A percentile compares a stretch with the other conserved stretches of the same genome.
Conservation (phyloP, 1,140 invertebrate species). For the Drosophila novamexicana region DNA sequence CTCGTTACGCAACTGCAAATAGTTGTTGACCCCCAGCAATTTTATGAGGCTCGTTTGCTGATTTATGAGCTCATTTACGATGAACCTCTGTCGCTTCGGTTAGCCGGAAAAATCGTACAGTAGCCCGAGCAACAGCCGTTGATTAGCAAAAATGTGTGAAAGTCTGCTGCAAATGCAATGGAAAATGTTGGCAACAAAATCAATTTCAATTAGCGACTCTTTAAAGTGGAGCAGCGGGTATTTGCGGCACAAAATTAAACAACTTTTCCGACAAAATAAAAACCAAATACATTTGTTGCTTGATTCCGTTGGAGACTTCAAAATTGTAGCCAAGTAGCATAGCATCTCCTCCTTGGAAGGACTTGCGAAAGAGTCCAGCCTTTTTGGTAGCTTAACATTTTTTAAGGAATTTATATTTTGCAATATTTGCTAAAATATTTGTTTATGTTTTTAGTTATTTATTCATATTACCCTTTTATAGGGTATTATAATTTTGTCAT, state of each 20-base stretch:
- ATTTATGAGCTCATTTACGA: slow-evolving; percentile 51
- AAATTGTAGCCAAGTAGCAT: too few species aligned
- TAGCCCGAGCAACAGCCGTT: slow-evolving; percentile 57
- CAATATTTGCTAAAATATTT: too few species aligned
- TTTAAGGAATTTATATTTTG: too few species aligned
- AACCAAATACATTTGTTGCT: not conserved
- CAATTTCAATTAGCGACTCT: slow-evolving; percentile 50
- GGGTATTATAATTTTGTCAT: too few species aligned
- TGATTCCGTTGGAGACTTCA: not conserved
- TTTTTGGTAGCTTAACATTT: too few species aligned
- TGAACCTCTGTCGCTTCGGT: slow-evolving; percentile 15
- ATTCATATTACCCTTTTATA: too few species aligned
- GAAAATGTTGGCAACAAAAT: slow-evolving; percentile 5
- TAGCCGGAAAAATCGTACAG: slow-evolving; percentile 54
- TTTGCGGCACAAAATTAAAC: not conserved
- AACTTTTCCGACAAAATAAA: not conserved
- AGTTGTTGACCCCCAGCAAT: slow-evolving; percentile 46
- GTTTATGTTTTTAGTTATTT: too few species aligned
- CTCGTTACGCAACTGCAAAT: not conserved
- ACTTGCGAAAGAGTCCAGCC: too few species aligned
- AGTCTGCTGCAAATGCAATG: slow-evolving; percentile 28
- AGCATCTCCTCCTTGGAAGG: too few species aligned
- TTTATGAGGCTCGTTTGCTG: slow-evolving; percentile 44
- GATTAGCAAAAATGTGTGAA: slow-evolving; percentile 80
- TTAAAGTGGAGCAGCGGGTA: slow-evolving; percentile 37